These are phyloP conservation scores for Macrosoma leucophasiata DNA, from an alignment of 2,888 invertebrate genomes.

Conservation along the genomic window DNA sequence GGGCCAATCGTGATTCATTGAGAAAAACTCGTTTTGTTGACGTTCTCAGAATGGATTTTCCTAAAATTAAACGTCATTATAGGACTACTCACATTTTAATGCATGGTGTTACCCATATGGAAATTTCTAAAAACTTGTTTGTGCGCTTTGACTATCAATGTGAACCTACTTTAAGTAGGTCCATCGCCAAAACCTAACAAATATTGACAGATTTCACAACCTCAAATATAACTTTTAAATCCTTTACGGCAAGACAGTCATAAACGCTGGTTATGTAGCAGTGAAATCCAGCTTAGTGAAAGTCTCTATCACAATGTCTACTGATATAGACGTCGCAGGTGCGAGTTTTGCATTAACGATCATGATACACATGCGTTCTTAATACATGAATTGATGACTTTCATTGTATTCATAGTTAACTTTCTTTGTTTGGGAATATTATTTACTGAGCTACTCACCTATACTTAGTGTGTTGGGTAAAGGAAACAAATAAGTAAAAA, in stretches of 20 bases:
- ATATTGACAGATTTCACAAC: too few relatives aligned
- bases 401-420: slow-evolving; percentile 1
- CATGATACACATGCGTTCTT: slow-evolving; percentile 25
- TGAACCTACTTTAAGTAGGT: too few relatives aligned
- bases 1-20: slow-evolving; percentile 5
- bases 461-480: slow-evolving; percentile 19
- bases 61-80: too few relatives aligned
- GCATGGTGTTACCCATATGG: background rate
- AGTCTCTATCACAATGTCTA: slow-evolving; percentile 38
- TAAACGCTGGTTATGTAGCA: slow-evolving; percentile 50
- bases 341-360: slow-evolving; percentile 26
- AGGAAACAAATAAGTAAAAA: slow-evolving; percentile 42
- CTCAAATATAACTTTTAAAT: slow-evolving; percentile 8
- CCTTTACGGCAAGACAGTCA: slow-evolving; percentile 11
- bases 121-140: slow-evolving; percentile 2
- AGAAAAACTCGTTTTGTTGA: background rate
- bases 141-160: too few relatives aligned
- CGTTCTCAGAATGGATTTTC: too few relatives aligned
- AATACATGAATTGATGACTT: slow-evolving; percentile 5
- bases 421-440: background rate
- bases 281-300: slow-evolving; percentile 63
- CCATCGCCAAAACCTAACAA: too few relatives aligned
- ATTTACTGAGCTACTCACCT: background rate
- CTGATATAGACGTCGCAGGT: slow-evolving; percentile 25
- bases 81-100: too few relatives aligned